These are phyloP conservation scores for Trichogramma dendrolimi DNA, from an alignment of 2,888 invertebrate species.

Conservation along the genomic window DNA sequence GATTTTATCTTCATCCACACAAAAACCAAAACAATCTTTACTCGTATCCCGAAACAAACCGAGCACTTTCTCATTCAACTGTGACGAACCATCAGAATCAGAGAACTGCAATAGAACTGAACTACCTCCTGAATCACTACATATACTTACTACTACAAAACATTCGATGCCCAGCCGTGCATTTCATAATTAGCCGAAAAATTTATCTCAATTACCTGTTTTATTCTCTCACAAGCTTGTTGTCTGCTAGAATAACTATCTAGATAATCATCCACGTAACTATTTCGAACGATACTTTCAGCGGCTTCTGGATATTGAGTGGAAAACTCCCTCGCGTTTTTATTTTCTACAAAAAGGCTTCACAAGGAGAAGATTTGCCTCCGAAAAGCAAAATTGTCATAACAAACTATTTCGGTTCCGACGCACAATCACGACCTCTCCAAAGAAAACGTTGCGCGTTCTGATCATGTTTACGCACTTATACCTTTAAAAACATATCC, in stretches of 20 bases:
- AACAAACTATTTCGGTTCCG: not conserved
- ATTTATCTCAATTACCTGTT: slow-evolving; percentile 21
- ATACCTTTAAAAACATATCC: not conserved
- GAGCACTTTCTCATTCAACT: too few species aligned
- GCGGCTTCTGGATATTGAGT: slow-evolving; percentile 29
- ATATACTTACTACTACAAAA: too few species aligned
- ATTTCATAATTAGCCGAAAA: not conserved
- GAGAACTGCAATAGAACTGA: too few species aligned
- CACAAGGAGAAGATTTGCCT: not conserved
- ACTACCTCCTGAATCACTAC: too few species aligned
- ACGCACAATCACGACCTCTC: not conserved
- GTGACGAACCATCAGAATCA: too few species aligned
- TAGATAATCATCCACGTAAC: slow-evolving; percentile 34
- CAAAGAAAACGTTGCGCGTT: not conserved
- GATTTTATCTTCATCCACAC: not conserved
- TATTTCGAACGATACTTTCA: slow-evolving; percentile 30
- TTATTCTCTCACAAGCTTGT: slow-evolving; percentile 25
- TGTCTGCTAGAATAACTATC: slow-evolving; percentile 24
- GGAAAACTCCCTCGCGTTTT: slow-evolving; percentile 28
- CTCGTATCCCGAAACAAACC: too few species aligned
- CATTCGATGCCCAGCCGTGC: not conserved
- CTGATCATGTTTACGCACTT: not conserved
- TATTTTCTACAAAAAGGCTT: slow-evolving; percentile 31
- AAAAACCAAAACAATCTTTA: not conserved
- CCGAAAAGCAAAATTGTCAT: not conserved